phyloP scores from a whole-genome alignment of 2,888 invertebrate genomes.

The Drosophila tripunctata region DNA sequence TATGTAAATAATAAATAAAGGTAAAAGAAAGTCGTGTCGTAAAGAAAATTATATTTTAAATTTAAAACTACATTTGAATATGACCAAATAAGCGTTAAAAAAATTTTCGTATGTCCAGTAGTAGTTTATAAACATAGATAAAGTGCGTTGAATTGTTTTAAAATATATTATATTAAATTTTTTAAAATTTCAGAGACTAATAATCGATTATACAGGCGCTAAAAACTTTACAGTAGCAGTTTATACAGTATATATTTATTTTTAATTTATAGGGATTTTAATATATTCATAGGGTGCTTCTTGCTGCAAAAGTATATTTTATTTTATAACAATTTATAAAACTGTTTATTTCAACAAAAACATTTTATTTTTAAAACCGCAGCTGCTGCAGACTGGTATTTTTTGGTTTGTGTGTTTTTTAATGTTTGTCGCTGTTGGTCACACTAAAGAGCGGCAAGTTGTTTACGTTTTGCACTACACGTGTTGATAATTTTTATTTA shows the following conservation, averaged over 20 bases:
- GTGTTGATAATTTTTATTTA: constrained; percentile 21
- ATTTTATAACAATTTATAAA: too few species aligned
- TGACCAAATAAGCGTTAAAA: too few species aligned
- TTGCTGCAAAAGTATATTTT: too few species aligned
- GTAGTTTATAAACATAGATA: constrained; percentile 34
- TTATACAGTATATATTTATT: too few species aligned
- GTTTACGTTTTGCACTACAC: constrained; percentile 46
- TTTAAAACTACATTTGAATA: too few species aligned
- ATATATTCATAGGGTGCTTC: too few species aligned
- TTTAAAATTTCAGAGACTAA: background rate
- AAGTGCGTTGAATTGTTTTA: background rate
- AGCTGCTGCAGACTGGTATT: too few species aligned
- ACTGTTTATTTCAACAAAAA: too few species aligned
- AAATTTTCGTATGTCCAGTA: too few species aligned
- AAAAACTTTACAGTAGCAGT: background rate
- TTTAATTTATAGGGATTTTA: too few species aligned
- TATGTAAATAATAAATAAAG: constrained; percentile 39
- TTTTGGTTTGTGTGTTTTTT: background rate
- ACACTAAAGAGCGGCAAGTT: constrained; percentile 28
- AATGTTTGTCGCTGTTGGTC: constrained; percentile 12
- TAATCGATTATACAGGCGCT: background rate
- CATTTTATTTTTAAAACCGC: too few species aligned
- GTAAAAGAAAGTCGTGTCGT: background rate
- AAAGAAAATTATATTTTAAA: too few species aligned
- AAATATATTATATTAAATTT: background rate